These are phyloP conservation scores for Campoletis sonorensis DNA, from an alignment of 1,140 invertebrate species.

Conservation along the genomic window DNA sequence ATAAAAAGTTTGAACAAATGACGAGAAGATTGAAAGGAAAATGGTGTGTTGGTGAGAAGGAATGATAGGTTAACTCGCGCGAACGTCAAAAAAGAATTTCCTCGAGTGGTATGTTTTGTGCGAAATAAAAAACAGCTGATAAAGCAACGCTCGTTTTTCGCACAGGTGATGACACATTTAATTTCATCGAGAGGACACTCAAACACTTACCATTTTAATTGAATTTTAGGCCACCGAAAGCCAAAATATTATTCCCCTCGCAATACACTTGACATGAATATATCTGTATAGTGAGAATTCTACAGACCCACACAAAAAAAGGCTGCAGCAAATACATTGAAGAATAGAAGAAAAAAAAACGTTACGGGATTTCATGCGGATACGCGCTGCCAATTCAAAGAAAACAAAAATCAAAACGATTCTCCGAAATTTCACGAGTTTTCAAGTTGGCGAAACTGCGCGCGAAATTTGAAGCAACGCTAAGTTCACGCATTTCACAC, in stretches of 20 bases:
- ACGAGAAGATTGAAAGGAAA: neutral
- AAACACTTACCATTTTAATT: conserved; percentile 72
- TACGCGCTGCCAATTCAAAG: too few species aligned
- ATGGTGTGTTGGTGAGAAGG: neutral
- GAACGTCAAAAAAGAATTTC: neutral
- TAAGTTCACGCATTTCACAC: neutral
- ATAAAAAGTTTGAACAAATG: neutral
- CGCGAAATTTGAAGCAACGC: neutral
- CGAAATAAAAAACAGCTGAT: conserved; percentile 37
- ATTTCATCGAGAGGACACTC: conserved; percentile 9
- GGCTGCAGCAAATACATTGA: neutral
- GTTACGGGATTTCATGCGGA: too few species aligned
- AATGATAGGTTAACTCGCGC: neutral
- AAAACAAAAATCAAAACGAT: too few species aligned
- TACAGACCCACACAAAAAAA: conserved; percentile 3
- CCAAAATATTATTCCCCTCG: conserved; percentile 76
- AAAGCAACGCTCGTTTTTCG: neutral
- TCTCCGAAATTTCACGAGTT: too few species aligned
- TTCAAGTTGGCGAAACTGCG: neutral
- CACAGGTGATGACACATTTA: neutral
- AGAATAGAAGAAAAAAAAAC: neutral
- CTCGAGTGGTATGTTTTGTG: neutral
- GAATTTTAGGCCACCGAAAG: conserved; percentile 72
- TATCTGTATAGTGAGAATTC: conserved; percentile 49
- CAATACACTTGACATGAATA: conserved; percentile 74